A percentile compares a stretch with the other conserved stretches of the same genome.
Conservation (phyloP, 2,113 vertebrate genomes). For the Chlorodrepanis virens region DNA sequence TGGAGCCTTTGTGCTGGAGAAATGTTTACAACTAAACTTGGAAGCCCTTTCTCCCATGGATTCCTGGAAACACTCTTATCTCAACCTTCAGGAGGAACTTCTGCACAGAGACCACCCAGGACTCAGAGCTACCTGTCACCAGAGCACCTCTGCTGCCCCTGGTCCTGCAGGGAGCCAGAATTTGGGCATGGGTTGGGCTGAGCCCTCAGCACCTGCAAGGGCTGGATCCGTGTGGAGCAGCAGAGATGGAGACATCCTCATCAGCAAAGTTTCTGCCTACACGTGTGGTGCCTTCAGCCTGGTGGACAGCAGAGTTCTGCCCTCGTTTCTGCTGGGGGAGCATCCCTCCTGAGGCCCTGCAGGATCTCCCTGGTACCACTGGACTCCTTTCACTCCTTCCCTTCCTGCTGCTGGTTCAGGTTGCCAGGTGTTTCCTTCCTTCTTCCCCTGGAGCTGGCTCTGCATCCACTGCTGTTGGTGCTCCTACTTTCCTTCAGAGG, state of each 20-base stretch:
- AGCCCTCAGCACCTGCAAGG: not conserved
- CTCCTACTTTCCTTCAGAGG: not conserved
- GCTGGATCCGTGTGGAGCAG: not conserved
- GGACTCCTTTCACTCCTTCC: not conserved
- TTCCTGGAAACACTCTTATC: not conserved
- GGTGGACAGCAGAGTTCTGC: not conserved
- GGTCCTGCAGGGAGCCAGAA: not conserved
- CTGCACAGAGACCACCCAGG: not conserved
- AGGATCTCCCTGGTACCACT: not conserved
- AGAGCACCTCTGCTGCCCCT: not conserved
- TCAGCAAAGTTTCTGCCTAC: not conserved
- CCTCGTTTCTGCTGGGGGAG: not conserved
- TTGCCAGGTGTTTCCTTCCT: not conserved
- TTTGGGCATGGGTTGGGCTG: not conserved
- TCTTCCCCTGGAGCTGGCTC: not conserved
- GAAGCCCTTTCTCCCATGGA: not conserved
- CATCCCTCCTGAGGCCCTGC: not conserved
- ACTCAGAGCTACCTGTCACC: not conserved
- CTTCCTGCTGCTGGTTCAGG: not conserved
- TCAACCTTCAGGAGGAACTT: not conserved
- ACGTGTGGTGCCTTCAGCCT: fast-evolving
- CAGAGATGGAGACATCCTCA: not conserved
- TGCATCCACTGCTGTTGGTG: not conserved
- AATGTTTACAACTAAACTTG: not conserved
- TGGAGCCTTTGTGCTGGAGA: not conserved